phyloP scores from a whole-genome alignment of 2,113 vertebrate genomes.

The Turdus rufiventris region DNA sequence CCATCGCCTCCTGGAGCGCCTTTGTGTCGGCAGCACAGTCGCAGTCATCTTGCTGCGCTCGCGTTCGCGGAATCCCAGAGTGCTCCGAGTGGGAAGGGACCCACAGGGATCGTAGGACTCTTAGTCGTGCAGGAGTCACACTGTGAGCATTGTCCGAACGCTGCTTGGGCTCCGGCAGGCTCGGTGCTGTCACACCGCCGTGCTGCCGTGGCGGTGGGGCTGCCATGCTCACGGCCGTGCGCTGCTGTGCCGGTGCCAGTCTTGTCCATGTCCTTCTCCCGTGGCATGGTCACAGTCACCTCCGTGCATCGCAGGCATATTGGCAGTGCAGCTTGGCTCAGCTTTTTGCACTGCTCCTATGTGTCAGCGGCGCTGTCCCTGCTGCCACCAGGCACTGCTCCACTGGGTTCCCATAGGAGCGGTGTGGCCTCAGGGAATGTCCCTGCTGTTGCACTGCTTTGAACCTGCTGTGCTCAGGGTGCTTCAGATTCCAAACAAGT shows the following conservation, averaged over 20 bases:
- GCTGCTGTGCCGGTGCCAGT: neutral
- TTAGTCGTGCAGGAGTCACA: neutral
- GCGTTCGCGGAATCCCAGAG: neutral
- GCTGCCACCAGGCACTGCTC: neutral
- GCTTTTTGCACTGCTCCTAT: rapidly evolving
- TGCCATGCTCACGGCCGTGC: neutral
- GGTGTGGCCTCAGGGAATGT: neutral
- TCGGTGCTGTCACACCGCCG: neutral
- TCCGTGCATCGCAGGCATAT: too few species aligned
- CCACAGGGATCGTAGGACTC: too few species aligned
- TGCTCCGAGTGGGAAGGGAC: neutral
- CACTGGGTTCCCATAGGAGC: rapidly evolving
- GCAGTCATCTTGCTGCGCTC: neutral
- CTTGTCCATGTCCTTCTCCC: neutral
- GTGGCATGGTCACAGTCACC: neutral
- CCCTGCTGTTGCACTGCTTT: neutral
- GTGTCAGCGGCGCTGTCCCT: neutral
- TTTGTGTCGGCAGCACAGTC: neutral
- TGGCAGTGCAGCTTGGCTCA: neutral
- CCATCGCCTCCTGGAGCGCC: neutral
- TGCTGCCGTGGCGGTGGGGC: neutral
- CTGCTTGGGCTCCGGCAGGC: neutral
- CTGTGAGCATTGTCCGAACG: rapidly evolving
- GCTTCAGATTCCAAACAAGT: neutral
- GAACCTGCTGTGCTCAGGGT: neutral